Evolutionary conservation across 2,888 invertebrate species (phyloP), one percentile per base, ranked within the genome.

Genomic region (Nezara viridula): DNA sequence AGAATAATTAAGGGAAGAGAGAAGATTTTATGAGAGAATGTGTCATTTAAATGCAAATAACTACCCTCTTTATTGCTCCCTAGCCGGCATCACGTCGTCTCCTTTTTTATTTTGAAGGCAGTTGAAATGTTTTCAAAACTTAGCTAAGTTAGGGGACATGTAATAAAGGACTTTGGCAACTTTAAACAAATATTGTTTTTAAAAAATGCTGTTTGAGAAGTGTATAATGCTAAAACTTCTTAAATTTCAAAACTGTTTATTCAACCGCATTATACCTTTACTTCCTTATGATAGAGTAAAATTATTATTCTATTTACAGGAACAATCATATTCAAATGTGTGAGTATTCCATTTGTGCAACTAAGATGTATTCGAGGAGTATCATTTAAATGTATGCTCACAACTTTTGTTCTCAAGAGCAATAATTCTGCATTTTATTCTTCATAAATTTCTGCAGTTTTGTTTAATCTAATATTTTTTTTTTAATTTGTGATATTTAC

Each of bases 1-100:
- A 89, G 88, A 66, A 86, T 86, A 90, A 90, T 90, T 90, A 90
- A 88, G 88, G 49, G 47, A 44, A 27, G 60, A 44, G 73, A 47
- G n/a, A 60, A 47, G 73, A 88, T 90, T 90, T 90, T 88, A 86
- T 90, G 88, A 86, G 86, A 88, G 47, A 87, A 87, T 87, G 88
- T 86, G 88, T 90, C 90, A 90, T 90, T 90, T 90, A 88, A 90
- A 90, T 90, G 88, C 88, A 66, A 89, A 89, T 87, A 86, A 27
- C 86, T 86, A 14, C 37, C 55, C 50, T 27, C 52, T 85, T 88
- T 88, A 77, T 88, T 37, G 85, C 88, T 88, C 88, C 88, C 88
- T 52, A 10, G 77, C 52, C 88, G 81, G 81, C 52, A 24, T 47
- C 77, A 85, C 49, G 81, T 81, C 88, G 81, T 52, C 19, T 14